phyloP scores from a whole-genome alignment of 2,797 vertebrate genomes.

The Muraenolepis orangiensis region DNA sequence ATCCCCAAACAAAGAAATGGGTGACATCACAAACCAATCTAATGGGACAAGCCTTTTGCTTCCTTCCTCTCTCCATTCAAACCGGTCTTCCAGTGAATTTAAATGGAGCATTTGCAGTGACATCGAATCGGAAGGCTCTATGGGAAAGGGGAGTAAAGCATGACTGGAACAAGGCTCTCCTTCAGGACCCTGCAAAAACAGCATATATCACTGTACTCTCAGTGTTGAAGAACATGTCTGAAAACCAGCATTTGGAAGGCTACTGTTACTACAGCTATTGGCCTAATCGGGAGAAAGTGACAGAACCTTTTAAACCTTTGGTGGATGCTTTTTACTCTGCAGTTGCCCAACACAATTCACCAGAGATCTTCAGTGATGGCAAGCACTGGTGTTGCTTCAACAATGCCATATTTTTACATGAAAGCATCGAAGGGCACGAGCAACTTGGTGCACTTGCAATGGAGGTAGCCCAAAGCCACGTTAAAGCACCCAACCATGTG shows the following conservation, averaged over 20 bases:
- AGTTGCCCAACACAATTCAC: conserved; percentile 53
- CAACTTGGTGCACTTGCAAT: conserved; percentile 57
- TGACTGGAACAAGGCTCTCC: conserved; percentile 78
- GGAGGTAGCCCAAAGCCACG: conserved; percentile 66
- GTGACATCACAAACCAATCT: conserved; percentile 39
- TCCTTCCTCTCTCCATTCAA: conserved; percentile 78
- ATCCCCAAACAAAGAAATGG: conserved; percentile 58
- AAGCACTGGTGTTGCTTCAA: conserved; percentile 73
- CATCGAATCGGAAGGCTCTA: conserved; percentile 81
- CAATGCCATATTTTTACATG: conserved; percentile 73
- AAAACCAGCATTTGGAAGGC: conserved; percentile 65
- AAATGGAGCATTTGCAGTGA: conserved; percentile 82
- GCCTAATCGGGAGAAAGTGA: conserved; percentile 71
- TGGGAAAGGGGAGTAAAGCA: conserved; percentile 73
- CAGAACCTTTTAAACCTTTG: conserved; percentile 72
- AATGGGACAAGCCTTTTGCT: conserved; percentile 79
- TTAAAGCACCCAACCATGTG: conserved; percentile 54
- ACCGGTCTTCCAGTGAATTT: conserved; percentile 82
- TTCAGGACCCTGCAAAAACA: conserved; percentile 66
- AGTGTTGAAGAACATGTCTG: conserved; percentile 71
- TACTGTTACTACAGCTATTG: conserved; percentile 80
- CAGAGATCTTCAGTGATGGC: conserved; percentile 76
- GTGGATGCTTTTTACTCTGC: conserved; percentile 75
- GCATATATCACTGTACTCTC: conserved; percentile 74
- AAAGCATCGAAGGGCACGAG: conserved; percentile 59